Evolutionary conservation across 2,113 vertebrate species (phyloP), one percentile per base, ranked within the genome.

Genomic region (Chlamydotis undulata): DNA sequence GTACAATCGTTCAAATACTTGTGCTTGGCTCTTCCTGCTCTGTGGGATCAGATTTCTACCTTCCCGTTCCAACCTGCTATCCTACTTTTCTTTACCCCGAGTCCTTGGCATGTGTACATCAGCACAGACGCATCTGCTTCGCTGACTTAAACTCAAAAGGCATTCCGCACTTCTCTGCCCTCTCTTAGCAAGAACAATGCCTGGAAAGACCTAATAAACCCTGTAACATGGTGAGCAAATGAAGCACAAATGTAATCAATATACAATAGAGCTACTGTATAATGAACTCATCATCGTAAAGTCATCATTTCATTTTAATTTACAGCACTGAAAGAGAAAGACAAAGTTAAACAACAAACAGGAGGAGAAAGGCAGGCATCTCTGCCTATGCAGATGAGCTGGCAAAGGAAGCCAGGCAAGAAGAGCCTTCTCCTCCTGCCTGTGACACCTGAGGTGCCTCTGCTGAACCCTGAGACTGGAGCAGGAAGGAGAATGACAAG

Each of bases 221-320:
- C 67, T 70, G 37, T 28, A 87, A 88, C 61, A 64, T 88, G 80
- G 91, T 63, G 95, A 86, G 80, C 73, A 97, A 97, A 97, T 76
- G 81, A 91, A 83, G 83, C 63, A 90, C 60, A 96, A 77, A 79
- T 92, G 74, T 96, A 96, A 95, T 68, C 91, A 95, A 94, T 87
- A 96, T 45, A 95, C 86, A 95, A 92, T 70, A 60, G 89, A 91
- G 65, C 35, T 93, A 39, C 84, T 50, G 78, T 57, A 91, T 91
- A 97, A 97, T 75, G 82, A 97, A 93, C 87, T 90, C 93, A 96
- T 93, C 91, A 95, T 65, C 92, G 68, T 96, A 78, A 94, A 97
- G 82, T 65, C 92, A 89, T 93, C 43, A 83, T 52, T 87, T 90
- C 75, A 16, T 95, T 94, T 83, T 89, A 95, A 96, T 95, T 97